Base-by-base conservation (phyloP, 2,797 vertebrate genomes). In the Pipistrellus pygmaeus region DNA sequence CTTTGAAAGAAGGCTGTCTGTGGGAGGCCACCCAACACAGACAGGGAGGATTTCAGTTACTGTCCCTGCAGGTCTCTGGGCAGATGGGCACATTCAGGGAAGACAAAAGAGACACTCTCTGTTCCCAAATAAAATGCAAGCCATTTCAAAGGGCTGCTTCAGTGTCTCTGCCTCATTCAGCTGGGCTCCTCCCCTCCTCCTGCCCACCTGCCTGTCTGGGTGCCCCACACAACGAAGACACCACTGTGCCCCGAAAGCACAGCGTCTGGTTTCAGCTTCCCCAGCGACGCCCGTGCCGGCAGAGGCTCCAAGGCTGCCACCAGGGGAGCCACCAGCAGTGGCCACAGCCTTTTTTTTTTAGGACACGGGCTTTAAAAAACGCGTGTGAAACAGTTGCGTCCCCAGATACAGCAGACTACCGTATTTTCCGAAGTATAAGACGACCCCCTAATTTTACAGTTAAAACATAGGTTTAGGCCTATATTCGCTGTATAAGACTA, bases 61-160 rank as follows among this genome's bases (percentile, higher is more conserved):
- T 96, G 96, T 23, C 71, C 88, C 96, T 44, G 11, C 15, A 13
- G 85, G 93, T 88, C 86, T 32, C 17, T 46, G 25, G 95, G 96
- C 98, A 98, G 98, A 98, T 98, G 98, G 98, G 88, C 78, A 32
- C 5, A 98, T 97, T 98, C 97, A 98, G 4, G 15, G n/a, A 18
- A 77, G 88, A 97, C 98, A 98, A 98, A 97, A 95, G 96, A 66
- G 75, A 90, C 89, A 48, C 94, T 32, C 96, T n/a, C 8, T 81
- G 78, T 55, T 64, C 96, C 1, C 87, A 20, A 68, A 60, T 11
- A 78, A 92, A 97, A 97, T 0, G 53, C 85, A 84, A 84, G 85
- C 32, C n/a, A 4, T 75, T 66, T 55, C 32, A 69, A 69, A 83
- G 96, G 89, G 81, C 88, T 81, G 98, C 97, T 97, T 95, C 87